Percentiles rank a stretch among this genome's conserved stretches.
Conservation (phyloP, 1,140 invertebrate genomes). For the Eriosoma lanigerum region DNA sequence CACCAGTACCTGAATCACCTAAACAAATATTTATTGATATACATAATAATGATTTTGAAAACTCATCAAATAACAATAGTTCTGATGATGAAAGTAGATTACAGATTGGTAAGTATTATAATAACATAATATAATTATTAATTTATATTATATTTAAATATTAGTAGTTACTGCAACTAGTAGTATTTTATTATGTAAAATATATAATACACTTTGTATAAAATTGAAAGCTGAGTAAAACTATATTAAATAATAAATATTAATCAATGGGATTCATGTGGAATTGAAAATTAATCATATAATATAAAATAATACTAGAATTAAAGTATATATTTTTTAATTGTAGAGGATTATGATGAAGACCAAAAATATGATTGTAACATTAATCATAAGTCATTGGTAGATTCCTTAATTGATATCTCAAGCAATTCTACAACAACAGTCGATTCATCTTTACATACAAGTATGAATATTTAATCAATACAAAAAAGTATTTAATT, state of each 20-base stretch:
- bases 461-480: no score
- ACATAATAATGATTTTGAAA: not conserved
- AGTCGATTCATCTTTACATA: not conserved
- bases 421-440: not conserved
- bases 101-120: not conserved
- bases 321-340: no score
- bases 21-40: not conserved
- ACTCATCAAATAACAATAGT: not conserved
- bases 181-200: no score
- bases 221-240: no score
- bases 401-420: not conserved
- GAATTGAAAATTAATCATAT: no score
- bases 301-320: no score
- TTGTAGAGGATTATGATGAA: slow-evolving; percentile 7
- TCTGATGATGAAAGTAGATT: slow-evolving; percentile 1
- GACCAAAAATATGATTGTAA: not conserved
- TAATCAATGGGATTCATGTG: no score
- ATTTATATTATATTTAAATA: not conserved
- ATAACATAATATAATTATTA: not conserved
- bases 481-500: no score
- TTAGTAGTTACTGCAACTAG: no score
- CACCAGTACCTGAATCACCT: not conserved
- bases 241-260: no score
- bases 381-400: not conserved
- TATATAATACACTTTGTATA: no score